Evolutionary conservation across 2,113 vertebrate genomes (phyloP).

Genomic region (Proteles cristata): DNA sequence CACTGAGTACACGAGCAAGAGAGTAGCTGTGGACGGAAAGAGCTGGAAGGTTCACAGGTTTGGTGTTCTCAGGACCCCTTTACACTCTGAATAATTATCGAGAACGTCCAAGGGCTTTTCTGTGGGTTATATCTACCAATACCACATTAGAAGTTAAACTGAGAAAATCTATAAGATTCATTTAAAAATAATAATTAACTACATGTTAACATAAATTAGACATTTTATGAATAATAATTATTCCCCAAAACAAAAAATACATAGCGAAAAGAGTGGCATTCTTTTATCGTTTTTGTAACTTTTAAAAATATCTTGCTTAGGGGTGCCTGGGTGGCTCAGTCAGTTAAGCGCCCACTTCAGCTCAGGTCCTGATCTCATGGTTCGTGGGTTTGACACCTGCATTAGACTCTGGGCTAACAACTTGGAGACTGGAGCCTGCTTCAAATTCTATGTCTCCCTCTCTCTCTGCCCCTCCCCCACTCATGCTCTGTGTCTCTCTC

Average conservation of each 20-base stretch:
- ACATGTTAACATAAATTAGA: background rate
- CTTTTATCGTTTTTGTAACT: background rate
- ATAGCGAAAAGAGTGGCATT: background rate
- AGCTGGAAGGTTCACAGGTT: background rate
- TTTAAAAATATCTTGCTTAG: background rate
- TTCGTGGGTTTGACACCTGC: no score
- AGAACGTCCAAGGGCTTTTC: background rate
- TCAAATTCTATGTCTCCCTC: no score
- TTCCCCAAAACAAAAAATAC: background rate
- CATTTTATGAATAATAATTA: background rate
- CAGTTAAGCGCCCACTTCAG: no score
- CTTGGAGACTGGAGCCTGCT: no score
- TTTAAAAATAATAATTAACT: background rate
- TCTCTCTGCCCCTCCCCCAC: no score
- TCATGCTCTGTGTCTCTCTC: no score
- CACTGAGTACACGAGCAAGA: fast-evolving
- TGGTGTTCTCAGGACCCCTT: background rate
- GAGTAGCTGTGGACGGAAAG: background rate
- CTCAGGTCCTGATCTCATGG: no score
- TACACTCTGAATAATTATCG: background rate
- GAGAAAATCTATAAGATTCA: background rate
- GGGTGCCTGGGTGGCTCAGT: no score
- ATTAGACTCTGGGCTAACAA: no score
- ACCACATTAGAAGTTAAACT: background rate
- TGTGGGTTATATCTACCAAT: background rate